A percentile compares a stretch with the other conserved stretches of the same genome.
phyloP scores from a whole-genome alignment of 2,113 vertebrate genomes.

The Ictalurus furcatus region DNA sequence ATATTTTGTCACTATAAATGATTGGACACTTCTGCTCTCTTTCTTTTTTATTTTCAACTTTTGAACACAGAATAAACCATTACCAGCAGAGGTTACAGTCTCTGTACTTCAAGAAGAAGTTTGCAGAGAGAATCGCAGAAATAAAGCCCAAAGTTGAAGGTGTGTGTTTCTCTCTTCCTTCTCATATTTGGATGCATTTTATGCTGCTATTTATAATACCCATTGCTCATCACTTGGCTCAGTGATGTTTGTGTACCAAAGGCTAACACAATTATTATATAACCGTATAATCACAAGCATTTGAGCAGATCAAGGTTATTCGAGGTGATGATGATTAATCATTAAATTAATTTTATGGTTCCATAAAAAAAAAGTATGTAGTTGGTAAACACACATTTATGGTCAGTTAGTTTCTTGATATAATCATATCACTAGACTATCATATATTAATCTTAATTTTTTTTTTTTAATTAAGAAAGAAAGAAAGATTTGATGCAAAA shows the following conservation, averaged over 20 bases:
- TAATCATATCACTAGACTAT: not conserved
- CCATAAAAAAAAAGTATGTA: not conserved
- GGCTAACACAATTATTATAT: not conserved
- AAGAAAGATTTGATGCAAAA: not conserved
- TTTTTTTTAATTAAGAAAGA: not conserved
- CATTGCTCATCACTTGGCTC: not conserved
- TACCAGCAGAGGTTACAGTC: conserved; percentile 97
- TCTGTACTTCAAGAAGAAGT: conserved; percentile 99
- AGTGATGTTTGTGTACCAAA: not conserved
- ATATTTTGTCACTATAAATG: not conserved
- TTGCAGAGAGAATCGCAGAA: conserved; percentile 97
- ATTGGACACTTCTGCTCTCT: not conserved
- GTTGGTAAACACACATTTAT: not conserved
- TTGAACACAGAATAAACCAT: conserved; percentile 88
- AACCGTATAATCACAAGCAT: not conserved
- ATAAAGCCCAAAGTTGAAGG: conserved; percentile 99
- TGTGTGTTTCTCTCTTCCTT: conserved; percentile 49
- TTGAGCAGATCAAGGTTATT: not conserved
- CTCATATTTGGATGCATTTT: not conserved
- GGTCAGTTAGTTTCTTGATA: not conserved
- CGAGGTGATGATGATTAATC: not conserved
- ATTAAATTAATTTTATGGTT: not conserved
- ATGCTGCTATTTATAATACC: not conserved
- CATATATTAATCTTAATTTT: not conserved
- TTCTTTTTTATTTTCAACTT: conserved; percentile 14